Conservation (phyloP, 2,113 vertebrate species). For the Loxodonta africana region DNA sequence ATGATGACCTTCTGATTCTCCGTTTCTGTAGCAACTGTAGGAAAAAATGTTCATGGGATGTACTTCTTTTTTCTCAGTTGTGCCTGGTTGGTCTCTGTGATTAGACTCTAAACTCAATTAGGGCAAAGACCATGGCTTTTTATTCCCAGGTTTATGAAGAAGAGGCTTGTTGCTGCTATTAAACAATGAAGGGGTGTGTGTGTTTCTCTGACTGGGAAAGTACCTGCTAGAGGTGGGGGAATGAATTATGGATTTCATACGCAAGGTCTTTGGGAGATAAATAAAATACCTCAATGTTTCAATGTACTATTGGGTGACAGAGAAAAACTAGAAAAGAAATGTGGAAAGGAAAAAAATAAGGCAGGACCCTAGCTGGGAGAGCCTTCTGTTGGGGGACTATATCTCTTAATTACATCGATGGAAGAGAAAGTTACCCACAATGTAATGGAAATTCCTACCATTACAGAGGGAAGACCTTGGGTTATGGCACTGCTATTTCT, state of each 20-base stretch:
- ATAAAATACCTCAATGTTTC: conserved; percentile 15
- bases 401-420: background rate
- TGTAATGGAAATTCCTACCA: background rate
- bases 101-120: conserved; percentile 44
- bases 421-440: background rate
- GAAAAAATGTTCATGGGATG: background rate
- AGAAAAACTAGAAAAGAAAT: background rate
- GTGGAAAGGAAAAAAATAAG: background rate
- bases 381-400: background rate
- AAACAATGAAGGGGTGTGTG: background rate
- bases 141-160: background rate
- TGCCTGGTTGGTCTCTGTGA: conserved; percentile 50
- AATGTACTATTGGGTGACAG: background rate
- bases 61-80: conserved; percentile 41
- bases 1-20: conserved; percentile 17
- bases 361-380: background rate
- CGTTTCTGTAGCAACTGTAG: background rate
- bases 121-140: background rate
- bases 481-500: background rate
- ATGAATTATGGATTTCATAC: conserved; percentile 58
- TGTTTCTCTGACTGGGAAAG: background rate
- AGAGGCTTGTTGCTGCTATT: background rate
- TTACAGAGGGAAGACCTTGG: background rate
- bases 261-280: conserved; percentile 26
- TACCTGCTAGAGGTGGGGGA: background rate